Evolutionary conservation across 2,113 vertebrate genomes (phyloP).

Genomic region (Neopipo cinnamomea): DNA sequence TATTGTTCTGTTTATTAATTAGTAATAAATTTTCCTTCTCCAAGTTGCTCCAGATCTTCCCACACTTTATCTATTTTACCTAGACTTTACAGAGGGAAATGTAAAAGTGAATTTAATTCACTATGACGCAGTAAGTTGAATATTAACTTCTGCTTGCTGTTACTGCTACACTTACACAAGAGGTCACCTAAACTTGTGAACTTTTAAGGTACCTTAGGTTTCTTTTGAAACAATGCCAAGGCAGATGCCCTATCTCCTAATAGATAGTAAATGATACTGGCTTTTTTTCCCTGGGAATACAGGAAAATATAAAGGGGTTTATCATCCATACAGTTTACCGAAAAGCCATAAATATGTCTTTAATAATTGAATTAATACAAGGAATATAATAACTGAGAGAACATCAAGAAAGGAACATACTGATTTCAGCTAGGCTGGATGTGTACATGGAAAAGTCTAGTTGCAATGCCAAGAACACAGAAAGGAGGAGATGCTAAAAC

Average conservation of each 20-base stretch:
- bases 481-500: neutral
- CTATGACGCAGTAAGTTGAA: neutral
- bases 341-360: neutral
- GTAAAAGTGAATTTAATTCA: neutral
- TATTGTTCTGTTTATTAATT: neutral
- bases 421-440: neutral
- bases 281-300: neutral
- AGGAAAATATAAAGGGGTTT: neutral
- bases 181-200: neutral
- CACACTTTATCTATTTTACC: neutral
- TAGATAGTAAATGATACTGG: neutral
- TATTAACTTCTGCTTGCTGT: neutral
- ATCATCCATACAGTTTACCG: neutral
- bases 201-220: neutral
- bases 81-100: neutral
- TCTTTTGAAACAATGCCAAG: neutral
- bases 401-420: neutral
- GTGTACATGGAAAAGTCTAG: neutral
- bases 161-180: neutral
- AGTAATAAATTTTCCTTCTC: neutral
- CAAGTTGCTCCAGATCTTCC: neutral
- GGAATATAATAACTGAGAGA: neutral
- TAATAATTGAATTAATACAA: neutral
- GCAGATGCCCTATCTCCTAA: neutral
- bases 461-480: neutral